A percentile compares a stretch with the other conserved stretches of the same genome.
These are phyloP conservation scores for Dinocampus coccinellae DNA, from an alignment of 2,888 invertebrate genomes.

Conservation along the genomic window DNA sequence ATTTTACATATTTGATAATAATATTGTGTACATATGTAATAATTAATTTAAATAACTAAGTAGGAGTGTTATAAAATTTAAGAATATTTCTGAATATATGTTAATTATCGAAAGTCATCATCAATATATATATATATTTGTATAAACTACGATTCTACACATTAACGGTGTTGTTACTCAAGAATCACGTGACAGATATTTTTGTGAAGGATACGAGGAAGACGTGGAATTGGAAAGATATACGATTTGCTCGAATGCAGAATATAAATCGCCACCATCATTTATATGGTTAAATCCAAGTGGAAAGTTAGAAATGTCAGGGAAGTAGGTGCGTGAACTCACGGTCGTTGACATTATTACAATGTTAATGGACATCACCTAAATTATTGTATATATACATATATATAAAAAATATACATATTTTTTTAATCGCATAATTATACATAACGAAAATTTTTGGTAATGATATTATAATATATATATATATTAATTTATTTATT, in stretches of 20 bases:
- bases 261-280: conserved; percentile 6
- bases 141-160: neutral
- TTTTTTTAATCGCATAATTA: too few relatives aligned
- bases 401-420: too few relatives aligned
- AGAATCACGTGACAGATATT: neutral
- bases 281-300: neutral
- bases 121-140: too few relatives aligned
- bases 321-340: conserved; percentile 15
- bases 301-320: conserved; percentile 17
- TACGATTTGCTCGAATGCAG: conserved; percentile 7
- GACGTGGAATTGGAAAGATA: neutral
- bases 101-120: neutral
- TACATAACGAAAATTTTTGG: neutral
- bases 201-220: neutral
- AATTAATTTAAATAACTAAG: neutral
- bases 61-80: neutral
- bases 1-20: neutral
- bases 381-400: too few relatives aligned
- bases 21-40: neutral
- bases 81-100: conserved; percentile 6
- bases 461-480: too few relatives aligned
- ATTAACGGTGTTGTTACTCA: neutral
- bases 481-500: too few relatives aligned
- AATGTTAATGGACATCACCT: neutral
- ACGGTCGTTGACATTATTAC: neutral